A percentile compares a stretch with the other conserved stretches of the same genome.
Conservation (phyloP, 2,888 invertebrate genomes). For the Orthosia gracilis region DNA sequence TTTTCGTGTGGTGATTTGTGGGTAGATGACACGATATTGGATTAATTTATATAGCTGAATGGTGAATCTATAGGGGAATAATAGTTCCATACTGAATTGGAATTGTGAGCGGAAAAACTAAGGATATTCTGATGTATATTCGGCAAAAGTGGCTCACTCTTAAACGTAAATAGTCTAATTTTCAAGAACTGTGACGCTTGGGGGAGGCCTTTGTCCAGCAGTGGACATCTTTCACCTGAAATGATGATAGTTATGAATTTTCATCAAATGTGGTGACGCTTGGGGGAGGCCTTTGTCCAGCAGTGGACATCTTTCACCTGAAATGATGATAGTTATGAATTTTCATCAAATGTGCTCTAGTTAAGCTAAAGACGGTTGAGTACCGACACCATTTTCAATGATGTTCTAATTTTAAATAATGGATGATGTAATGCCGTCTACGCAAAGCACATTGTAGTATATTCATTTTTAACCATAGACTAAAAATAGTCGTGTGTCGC, state of each 20-base stretch:
- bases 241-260: too few species aligned
- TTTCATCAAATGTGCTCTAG: too few species aligned
- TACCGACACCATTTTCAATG: slow-evolving; percentile 1
- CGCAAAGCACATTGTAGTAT: slow-evolving; percentile 41
- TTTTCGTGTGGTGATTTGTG: slow-evolving; percentile 39
- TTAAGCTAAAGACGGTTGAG: background rate
- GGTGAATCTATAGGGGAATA: background rate
- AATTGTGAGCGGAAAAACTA: background rate
- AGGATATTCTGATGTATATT: too few species aligned
- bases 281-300: too few species aligned
- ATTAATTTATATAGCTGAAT: slow-evolving; percentile 8
- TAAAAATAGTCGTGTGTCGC: slow-evolving; percentile 27
- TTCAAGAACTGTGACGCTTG: too few species aligned
- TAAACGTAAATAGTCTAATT: too few species aligned
- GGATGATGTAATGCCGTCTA: slow-evolving; percentile 46
- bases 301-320: too few species aligned
- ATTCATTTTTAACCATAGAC: slow-evolving; percentile 26
- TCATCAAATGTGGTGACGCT: too few species aligned
- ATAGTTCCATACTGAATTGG: background rate
- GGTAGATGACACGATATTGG: slow-evolving; percentile 28
- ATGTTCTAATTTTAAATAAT: slow-evolving; percentile 32
- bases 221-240: too few species aligned
- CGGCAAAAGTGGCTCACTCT: too few species aligned
- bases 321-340: too few species aligned
- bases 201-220: too few species aligned